Evolutionary conservation across 2,797 vertebrate genomes (phyloP), one percentile per base, ranked within the genome.

Genomic region (Anisognathus igniventris): DNA sequence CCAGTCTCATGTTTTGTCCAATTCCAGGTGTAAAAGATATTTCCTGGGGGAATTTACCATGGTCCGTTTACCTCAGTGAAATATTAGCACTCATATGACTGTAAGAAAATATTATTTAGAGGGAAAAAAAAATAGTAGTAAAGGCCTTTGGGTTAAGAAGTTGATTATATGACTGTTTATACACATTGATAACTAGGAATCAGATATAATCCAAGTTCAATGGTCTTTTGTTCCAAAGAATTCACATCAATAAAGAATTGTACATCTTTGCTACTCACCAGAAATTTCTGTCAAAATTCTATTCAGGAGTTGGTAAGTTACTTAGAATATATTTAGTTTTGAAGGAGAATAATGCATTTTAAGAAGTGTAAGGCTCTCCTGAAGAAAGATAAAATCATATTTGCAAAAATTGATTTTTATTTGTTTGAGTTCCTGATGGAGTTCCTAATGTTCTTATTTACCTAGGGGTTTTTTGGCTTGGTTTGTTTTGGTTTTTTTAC

Each of bases 381-480:
- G 33, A 61, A 61, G 18, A 73, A 21, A 57, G 7, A 19, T 12
- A 45, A 81, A 84, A 30, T 37, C 3, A 11, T 39, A n/a, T 70
- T 33, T 64, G 47, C 10, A 15, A 48, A 37, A 75, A 81, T 50
- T 37, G 8, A 28, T 42, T 37, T 56, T 83, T 21, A n/a, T 74
- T 84, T 67, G 2, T 45, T 31, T 48, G 25, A 70, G 14, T 58
- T 72, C 33, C 30, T 25, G 9, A 42, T 28, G 5, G 28, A 84
- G 9, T 25, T 72, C 45, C 17, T 40, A 23, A 40, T 33, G 6
- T 10, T 68, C 35, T 73, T 62, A 18, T 65, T 85, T 57, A 37
- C 8, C 9, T 48, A 4, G 3, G 17, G 2, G 0, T 3, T 39
- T 37, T 37, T 62, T n/a, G 3, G 6, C 13, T 72, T n/a, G 20